phyloP scores from a whole-genome alignment of 2,888 invertebrate species.

The Lordiphosa andalusiaca region DNA sequence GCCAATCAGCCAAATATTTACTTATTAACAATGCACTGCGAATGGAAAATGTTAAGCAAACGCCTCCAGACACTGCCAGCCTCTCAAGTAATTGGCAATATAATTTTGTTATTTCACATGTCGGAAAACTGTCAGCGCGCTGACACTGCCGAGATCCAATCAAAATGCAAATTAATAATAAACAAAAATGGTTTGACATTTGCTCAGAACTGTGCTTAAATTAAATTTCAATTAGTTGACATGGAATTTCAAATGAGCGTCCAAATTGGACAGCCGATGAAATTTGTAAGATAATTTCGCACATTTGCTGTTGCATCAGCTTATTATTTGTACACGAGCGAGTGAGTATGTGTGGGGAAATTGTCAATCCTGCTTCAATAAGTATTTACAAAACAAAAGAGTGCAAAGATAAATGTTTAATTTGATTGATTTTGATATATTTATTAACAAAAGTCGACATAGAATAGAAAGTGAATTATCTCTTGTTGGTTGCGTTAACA shows the following conservation, averaged over 20 bases:
- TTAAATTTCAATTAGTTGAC: constrained; percentile 57
- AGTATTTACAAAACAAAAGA: not conserved
- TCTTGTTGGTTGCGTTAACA: too few relatives aligned
- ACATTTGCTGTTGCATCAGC: constrained; percentile 4
- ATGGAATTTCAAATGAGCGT: constrained; percentile 11
- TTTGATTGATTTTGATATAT: too few relatives aligned
- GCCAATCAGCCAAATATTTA: constrained; percentile 43
- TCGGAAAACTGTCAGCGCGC: constrained; percentile 45
- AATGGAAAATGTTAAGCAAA: constrained; percentile 35
- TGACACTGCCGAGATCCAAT: constrained; percentile 61
- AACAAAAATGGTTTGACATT: constrained; percentile 66
- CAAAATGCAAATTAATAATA: constrained; percentile 74
- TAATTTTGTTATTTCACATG: constrained; percentile 52
- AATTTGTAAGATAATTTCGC: not conserved
- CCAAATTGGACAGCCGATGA: constrained; percentile 20
- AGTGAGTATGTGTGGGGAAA: not conserved
- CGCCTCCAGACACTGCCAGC: constrained; percentile 32
- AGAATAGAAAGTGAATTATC: too few relatives aligned
- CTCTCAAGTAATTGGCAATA: constrained; percentile 20
- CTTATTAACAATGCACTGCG: constrained; percentile 44
- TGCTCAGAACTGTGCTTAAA: constrained; percentile 39
- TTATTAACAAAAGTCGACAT: too few relatives aligned
- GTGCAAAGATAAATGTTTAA: too few relatives aligned
- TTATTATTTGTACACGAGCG: not conserved
- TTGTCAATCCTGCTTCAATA: constrained; percentile 2